Conservation (phyloP, 2,113 vertebrate species). For the Miniopterus natalensis region DNA sequence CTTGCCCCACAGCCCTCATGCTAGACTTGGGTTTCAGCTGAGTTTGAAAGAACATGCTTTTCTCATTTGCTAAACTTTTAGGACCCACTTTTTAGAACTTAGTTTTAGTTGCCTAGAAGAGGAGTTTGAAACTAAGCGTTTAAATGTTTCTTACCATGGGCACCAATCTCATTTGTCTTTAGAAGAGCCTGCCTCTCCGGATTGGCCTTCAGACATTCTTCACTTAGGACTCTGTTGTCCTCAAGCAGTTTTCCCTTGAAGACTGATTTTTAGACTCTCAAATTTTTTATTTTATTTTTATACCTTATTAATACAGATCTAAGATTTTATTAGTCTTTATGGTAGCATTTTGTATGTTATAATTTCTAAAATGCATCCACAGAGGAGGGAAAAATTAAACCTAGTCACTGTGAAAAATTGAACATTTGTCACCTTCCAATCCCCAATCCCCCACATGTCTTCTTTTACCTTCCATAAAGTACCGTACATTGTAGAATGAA, state of each 20-base stretch:
- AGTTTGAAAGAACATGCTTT: conserved; percentile 16
- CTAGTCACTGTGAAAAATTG: conserved; percentile 15
- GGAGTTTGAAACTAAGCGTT: not conserved
- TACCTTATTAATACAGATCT: not conserved
- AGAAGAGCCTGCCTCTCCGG: not conserved
- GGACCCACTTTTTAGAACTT: not conserved
- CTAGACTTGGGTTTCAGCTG: conserved; percentile 9
- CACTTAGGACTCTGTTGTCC: not conserved
- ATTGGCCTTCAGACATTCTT: not conserved
- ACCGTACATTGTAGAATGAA: conserved; percentile 53
- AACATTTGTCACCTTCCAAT: not conserved
- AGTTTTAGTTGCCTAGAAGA: conserved; percentile 41
- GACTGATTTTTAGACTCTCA: conserved; percentile 26
- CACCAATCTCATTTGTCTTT: not conserved
- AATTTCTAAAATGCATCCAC: conserved; percentile 37
- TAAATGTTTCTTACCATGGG: not conserved
- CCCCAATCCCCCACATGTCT: not conserved
- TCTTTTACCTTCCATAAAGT: conserved; percentile 10
- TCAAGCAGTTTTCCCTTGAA: not conserved
- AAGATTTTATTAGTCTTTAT: conserved; percentile 31
- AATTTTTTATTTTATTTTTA: conserved; percentile 51
- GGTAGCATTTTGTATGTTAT: not conserved
- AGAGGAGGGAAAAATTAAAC: not conserved
- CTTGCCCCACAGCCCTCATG: not conserved
- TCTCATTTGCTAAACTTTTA: conserved; percentile 43